Percentiles rank a stretch among this genome's conserved stretches.
These are phyloP conservation scores for Tortricodes alternella DNA, from an alignment of 2,888 invertebrate species.

Conservation along the genomic window DNA sequence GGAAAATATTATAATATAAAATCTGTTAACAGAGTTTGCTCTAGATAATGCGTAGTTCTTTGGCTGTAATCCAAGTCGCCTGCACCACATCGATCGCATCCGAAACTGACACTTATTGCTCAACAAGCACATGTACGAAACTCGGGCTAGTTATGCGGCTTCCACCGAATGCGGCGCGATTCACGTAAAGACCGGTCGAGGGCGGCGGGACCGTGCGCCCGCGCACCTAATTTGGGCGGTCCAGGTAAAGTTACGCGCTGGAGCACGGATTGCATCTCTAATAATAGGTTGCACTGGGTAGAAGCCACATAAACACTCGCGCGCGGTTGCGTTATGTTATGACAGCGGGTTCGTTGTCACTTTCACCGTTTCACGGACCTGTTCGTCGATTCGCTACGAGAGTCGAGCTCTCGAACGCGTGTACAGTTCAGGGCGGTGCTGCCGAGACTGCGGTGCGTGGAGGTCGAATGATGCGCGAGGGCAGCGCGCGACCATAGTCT, in stretches of 20 bases:
- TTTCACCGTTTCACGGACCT: slow-evolving; percentile 77
- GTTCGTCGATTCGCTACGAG: slow-evolving; percentile 81
- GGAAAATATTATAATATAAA: slow-evolving; percentile 45
- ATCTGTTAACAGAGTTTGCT: slow-evolving; percentile 63
- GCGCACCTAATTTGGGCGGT: slow-evolving; percentile 83
- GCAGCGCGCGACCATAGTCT: slow-evolving; percentile 76
- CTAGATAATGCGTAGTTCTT: slow-evolving; percentile 64
- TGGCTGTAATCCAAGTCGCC: slow-evolving; percentile 76
- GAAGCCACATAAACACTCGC: slow-evolving; percentile 70
- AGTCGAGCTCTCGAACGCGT: slow-evolving; percentile 80
- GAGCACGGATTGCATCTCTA: slow-evolving; percentile 73
- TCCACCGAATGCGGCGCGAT: slow-evolving; percentile 62
- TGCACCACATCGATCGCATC: slow-evolving; percentile 70
- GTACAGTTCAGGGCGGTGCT: slow-evolving; percentile 73
- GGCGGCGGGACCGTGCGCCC: slow-evolving; percentile 65
- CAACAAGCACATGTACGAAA: slow-evolving; percentile 59
- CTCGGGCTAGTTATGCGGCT: slow-evolving; percentile 55
- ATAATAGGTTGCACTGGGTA: slow-evolving; percentile 70
- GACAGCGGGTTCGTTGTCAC: slow-evolving; percentile 57
- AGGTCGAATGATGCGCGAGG: slow-evolving; percentile 81
- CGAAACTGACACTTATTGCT: slow-evolving; percentile 71
- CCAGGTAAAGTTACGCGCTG: slow-evolving; percentile 81
- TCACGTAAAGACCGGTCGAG: slow-evolving; percentile 55
- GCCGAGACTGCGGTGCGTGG: slow-evolving; percentile 80
- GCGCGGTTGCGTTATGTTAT: slow-evolving; percentile 51